phyloP scores from a whole-genome alignment of 2,113 vertebrate species.

The Hippocampus guttulatus region DNA sequence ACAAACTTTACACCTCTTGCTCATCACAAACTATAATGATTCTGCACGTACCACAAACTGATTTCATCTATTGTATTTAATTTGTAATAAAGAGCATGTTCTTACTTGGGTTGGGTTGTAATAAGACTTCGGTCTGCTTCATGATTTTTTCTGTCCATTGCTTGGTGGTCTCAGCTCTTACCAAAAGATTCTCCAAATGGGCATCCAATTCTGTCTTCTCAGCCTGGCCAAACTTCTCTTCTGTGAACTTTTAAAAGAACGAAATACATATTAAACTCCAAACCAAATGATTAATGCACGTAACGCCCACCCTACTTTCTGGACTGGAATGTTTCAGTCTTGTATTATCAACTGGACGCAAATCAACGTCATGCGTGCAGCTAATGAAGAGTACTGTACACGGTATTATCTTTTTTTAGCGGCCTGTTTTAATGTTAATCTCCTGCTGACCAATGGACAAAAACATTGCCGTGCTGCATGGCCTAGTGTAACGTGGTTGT shows the following conservation, averaged over 20 bases:
- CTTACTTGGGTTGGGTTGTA: constrained; percentile 99
- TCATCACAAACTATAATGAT: background rate
- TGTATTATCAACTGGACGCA: background rate
- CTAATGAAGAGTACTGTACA: background rate
- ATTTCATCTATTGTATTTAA: background rate
- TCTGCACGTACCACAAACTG: background rate
- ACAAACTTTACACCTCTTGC: background rate
- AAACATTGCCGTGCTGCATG: background rate
- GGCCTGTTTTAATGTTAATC: constrained; percentile 28
- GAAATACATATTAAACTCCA: background rate
- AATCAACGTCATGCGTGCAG: background rate
- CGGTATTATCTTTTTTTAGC: constrained; percentile 1
- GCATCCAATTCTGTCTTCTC: constrained; percentile 98
- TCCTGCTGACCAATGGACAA: background rate
- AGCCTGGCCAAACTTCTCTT: constrained; percentile 96
- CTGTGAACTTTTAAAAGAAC: constrained; percentile 81
- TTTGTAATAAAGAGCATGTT: background rate
- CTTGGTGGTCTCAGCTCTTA: constrained; percentile 93
- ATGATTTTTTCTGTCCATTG: constrained; percentile 94
- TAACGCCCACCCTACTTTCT: background rate
- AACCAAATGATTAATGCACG: background rate
- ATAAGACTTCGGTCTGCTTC: constrained; percentile 93
- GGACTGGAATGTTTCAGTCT: background rate
- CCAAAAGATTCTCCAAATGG: constrained; percentile 92
- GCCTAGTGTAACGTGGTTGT: background rate